Evolutionary conservation across 2,113 vertebrate genomes (phyloP).

Genomic region (Melanotaenia duboulayi): DNA sequence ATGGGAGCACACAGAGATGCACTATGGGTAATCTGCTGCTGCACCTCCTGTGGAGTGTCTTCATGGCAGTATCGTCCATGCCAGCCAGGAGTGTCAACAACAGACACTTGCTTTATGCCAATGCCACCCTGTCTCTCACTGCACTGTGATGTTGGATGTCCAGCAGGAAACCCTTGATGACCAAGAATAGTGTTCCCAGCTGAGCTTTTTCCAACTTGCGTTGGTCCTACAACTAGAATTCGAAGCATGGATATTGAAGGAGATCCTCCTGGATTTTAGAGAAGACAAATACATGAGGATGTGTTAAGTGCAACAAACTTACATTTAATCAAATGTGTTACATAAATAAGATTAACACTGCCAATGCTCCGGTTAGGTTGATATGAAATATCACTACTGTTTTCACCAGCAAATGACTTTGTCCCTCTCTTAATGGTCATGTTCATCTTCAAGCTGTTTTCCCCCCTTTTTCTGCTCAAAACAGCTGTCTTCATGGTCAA

Average conservation of each 20-base stretch:
- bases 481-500: no score
- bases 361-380: no score
- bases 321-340: no score
- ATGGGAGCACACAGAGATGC: slow-evolving; percentile 13
- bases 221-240: slow-evolving; percentile 50
- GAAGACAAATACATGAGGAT: background rate
- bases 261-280: slow-evolving; percentile 1
- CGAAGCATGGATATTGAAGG: slow-evolving; percentile 3
- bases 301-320: no score
- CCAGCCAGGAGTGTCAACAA: slow-evolving; percentile 64
- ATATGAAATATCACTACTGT: no score
- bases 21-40: slow-evolving; percentile 26
- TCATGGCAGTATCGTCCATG: slow-evolving; percentile 50
- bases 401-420: no score
- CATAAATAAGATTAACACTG: no score
- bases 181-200: slow-evolving; percentile 44
- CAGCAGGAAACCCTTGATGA: slow-evolving; percentile 23
- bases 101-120: slow-evolving; percentile 8
- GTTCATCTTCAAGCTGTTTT: no score
- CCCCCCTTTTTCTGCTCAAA: no score
- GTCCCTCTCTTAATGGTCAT: no score
- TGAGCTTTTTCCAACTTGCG: slow-evolving; percentile 57
- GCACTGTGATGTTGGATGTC: slow-evolving; percentile 4
- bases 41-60: slow-evolving; percentile 38
- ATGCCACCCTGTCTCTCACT: background rate